A percentile compares a stretch with the other conserved stretches of the same genome.
Conservation (phyloP, 2,797 vertebrate species). For the Bradypodion ventrale region DNA sequence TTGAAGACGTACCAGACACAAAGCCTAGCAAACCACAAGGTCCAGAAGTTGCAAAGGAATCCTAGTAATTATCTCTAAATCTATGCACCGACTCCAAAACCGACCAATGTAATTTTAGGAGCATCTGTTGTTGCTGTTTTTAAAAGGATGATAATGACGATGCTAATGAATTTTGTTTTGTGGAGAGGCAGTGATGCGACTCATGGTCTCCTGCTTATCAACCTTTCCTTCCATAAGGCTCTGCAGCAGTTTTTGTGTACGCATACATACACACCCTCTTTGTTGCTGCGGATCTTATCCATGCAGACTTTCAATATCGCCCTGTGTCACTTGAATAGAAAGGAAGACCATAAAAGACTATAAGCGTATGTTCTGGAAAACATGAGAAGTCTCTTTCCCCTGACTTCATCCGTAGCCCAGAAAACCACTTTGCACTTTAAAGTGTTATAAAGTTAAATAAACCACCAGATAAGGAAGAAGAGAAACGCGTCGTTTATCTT, state of each 20-base stretch:
- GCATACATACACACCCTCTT: not conserved
- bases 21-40: too few relatives aligned
- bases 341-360: not conserved
- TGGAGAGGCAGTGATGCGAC: too few relatives aligned
- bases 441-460: constrained; percentile 46
- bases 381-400: not conserved
- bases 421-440: constrained; percentile 10
- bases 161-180: too few relatives aligned
- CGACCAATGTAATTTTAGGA: not conserved
- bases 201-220: not conserved
- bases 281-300: not conserved
- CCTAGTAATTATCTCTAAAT: not conserved
- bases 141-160: too few relatives aligned
- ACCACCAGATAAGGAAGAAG: not conserved
- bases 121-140: not conserved
- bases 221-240: not conserved
- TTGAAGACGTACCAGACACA: too few relatives aligned
- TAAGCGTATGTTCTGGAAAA: not conserved
- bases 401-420: constrained; percentile 15
- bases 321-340: not conserved
- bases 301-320: not conserved
- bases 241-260: not conserved
- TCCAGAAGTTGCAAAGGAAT: too few relatives aligned
- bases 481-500: constrained; percentile 28
- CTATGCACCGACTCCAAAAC: too few relatives aligned